A percentile compares a stretch with the other conserved stretches of the same genome.
phyloP scores from a whole-genome alignment of 2,888 invertebrate genomes.

The Himalopsyche kuldschensis region DNA sequence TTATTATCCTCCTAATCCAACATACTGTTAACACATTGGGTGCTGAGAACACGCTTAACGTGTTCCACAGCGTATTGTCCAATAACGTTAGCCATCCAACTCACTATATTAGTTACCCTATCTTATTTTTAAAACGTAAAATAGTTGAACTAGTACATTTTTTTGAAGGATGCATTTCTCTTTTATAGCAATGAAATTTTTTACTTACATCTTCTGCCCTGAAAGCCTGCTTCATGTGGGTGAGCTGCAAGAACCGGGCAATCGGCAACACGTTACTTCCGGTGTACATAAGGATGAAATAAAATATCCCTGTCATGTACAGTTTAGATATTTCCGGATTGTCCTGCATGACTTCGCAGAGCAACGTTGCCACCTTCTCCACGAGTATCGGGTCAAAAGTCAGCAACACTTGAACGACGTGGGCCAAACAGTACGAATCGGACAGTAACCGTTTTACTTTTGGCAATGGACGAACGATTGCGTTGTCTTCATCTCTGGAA shows the following conservation, averaged over 20 bases:
- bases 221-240: constrained; percentile 95
- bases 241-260: constrained; percentile 89
- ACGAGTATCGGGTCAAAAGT: constrained; percentile 98
- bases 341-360: constrained; percentile 90
- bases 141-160: not conserved
- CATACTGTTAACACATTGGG: too few relatives aligned
- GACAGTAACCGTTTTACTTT: constrained; percentile 86
- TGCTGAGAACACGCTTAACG: too few relatives aligned
- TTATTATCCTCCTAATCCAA: not conserved
- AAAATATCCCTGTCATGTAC: constrained; percentile 95
- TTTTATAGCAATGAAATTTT: not conserved
- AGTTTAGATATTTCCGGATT: constrained; percentile 94
- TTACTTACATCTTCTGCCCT: constrained; percentile 80
- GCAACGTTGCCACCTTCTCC: constrained; percentile 89
- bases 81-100: too few relatives aligned
- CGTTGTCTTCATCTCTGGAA: constrained; percentile 81
- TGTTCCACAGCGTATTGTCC: too few relatives aligned
- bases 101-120: too few relatives aligned
- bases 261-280: constrained; percentile 97
- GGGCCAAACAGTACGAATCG: constrained; percentile 86
- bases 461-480: constrained; percentile 95
- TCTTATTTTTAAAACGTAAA: too few relatives aligned
- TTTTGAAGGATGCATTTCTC: not conserved
- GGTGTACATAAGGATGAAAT: constrained; percentile 98
- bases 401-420: constrained; percentile 90